Base-by-base conservation (phyloP, 2,888 invertebrate genomes). In the Diplazon laetatorius region DNA sequence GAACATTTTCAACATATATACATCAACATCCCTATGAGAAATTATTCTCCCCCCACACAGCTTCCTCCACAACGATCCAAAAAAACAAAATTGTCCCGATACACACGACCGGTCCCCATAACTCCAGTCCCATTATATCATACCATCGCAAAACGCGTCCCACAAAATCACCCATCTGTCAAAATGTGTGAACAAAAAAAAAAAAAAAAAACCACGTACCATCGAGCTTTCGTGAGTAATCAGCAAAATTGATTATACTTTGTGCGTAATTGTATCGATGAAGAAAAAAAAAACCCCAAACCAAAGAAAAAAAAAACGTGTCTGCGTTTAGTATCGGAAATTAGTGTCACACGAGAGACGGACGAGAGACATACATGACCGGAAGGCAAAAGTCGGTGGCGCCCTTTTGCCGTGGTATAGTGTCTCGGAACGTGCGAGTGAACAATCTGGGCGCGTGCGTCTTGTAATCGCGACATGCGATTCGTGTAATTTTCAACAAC, bases 391-490 rank as follows among this genome's bases (percentile, higher is more conserved):
- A 59, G 16, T 25, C 48, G 35, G 9, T 12, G n/a, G 20, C 9
- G 59, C 14, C n/a, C n/a, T n/a, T n/a, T n/a, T n/a, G n/a, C n/a
- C n/a, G n/a, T n/a, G n/a, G n/a, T n/a, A n/a, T n/a, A n/a, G n/a
- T n/a, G n/a, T n/a, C n/a, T n/a, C n/a, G n/a, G n/a, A n/a, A n/a
- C n/a, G n/a, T n/a, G n/a, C 25, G 35, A 16, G 44, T 14, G 16
- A 68, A 68, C 68, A 55, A 59, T 62, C 20, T 59, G 16, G n/a
- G 46, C 70, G 62, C 48, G 71, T 46, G 65, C 81, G 82, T 80
- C 85, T 85, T 82, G 83, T 84, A 84, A 87, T 87, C 81, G 83
- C 81, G 83, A 81, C 82, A 80, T 74, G 76, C 76, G 81, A 76
- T 76, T 63, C 60, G 82, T 87, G 82, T 81, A 82, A 77, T 84